phyloP scores from a whole-genome alignment of 1,140 invertebrate species.

The Bombus balteatus region DNA sequence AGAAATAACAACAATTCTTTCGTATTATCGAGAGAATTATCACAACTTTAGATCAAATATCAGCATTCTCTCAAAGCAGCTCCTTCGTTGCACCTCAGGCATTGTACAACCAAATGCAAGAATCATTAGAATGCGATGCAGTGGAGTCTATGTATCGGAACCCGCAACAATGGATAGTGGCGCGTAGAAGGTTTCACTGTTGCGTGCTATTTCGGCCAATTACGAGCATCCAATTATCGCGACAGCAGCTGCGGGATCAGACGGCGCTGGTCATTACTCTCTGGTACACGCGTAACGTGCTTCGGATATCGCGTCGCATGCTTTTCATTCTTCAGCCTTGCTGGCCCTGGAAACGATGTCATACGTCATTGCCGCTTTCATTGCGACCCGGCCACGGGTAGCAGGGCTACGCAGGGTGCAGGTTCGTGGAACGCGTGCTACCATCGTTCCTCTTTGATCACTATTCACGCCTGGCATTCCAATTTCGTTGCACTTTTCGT shows the following conservation, averaged over 20 bases:
- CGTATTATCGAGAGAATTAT: background rate
- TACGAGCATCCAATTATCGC: conserved; percentile 72
- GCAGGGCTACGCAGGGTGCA: background rate
- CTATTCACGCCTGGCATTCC: conserved; percentile 53
- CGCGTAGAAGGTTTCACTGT: background rate
- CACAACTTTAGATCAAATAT: background rate
- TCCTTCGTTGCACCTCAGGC: background rate
- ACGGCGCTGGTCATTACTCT: conserved; percentile 59
- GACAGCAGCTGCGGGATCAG: conserved; percentile 36
- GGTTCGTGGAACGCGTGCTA: conserved; percentile 32
- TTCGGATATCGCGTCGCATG: conserved; percentile 68
- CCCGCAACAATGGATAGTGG: background rate
- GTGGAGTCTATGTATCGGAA: background rate
- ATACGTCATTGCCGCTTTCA: conserved; percentile 67
- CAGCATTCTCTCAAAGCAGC: no score
- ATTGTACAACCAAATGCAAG: no score
- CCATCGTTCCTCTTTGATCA: conserved; percentile 35
- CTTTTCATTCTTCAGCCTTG: conserved; percentile 61
- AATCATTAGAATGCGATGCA: background rate
- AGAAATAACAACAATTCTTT: no score
- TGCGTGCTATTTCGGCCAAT: conserved; percentile 66
- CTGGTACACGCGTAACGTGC: conserved; percentile 65
- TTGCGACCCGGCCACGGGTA: conserved; percentile 55
- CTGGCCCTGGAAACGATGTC: conserved; percentile 50
- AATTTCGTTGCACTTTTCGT: conserved; percentile 63